A percentile compares a stretch with the other conserved stretches of the same genome.
phyloP scores from a whole-genome alignment of 2,797 vertebrate species.

The Sebastolobus alascanus region DNA sequence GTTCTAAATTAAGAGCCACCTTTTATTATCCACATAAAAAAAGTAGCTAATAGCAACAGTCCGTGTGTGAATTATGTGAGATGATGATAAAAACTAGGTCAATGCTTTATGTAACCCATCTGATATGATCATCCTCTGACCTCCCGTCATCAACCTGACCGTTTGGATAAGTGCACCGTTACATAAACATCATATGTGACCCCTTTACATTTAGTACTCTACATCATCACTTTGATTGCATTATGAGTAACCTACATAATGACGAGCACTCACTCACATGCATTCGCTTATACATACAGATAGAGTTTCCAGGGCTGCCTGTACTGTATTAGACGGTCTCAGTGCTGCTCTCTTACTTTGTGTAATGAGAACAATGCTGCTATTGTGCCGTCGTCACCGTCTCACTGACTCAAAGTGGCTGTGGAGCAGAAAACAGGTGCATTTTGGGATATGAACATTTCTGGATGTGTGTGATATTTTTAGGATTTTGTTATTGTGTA shows the following conservation, averaged over 20 bases:
- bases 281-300: background rate
- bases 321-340: conserved; percentile 21
- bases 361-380: conserved; percentile 51
- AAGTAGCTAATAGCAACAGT: background rate
- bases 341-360: conserved; percentile 43
- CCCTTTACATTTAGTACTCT: background rate
- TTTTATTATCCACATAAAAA: background rate
- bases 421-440: conserved; percentile 37
- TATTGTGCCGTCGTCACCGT: conserved; percentile 58
- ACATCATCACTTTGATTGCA: background rate
- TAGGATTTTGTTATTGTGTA: background rate
- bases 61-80: background rate
- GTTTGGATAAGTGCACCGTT: background rate
- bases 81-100: conserved; percentile 43
- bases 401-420: conserved; percentile 41
- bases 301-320: background rate
- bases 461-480: background rate
- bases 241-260: conserved; percentile 8
- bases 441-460: conserved; percentile 11
- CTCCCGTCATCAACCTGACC: background rate
- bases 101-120: conserved; percentile 21
- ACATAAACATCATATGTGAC: conserved; percentile 5
- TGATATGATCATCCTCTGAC: conserved; percentile 12
- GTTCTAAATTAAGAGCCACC: background rate
- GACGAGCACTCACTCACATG: background rate